These are phyloP conservation scores for Pantelozetes paolii DNA, from an alignment of 2,888 invertebrate genomes.

Conservation along the genomic window DNA sequence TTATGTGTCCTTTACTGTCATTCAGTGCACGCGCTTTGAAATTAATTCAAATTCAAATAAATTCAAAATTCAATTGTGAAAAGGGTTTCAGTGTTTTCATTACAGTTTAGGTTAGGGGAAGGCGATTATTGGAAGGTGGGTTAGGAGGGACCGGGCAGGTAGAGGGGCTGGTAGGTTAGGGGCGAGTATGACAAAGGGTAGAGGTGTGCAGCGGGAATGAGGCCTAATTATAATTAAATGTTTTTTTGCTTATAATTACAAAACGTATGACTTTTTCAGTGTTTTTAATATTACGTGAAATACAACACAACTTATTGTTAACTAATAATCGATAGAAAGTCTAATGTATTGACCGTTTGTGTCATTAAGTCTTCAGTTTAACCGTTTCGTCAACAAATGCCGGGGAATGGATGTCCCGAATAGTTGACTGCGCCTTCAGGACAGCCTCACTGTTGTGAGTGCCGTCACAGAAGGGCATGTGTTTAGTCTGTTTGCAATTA, in stretches of 20 bases:
- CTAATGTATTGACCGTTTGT: neutral
- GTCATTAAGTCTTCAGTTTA: slow-evolving; percentile 10
- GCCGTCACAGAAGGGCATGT: slow-evolving; percentile 95
- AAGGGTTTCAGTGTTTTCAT: too few relatives aligned
- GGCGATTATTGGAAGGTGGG: too few relatives aligned
- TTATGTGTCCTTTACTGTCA: too few relatives aligned
- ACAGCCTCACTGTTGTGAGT: slow-evolving; percentile 61
- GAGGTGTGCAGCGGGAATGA: too few relatives aligned
- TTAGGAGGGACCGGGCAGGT: too few relatives aligned
- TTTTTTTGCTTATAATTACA: neutral
- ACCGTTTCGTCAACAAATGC: slow-evolving; percentile 25
- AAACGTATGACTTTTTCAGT: neutral
- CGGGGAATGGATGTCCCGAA: slow-evolving; percentile 40
- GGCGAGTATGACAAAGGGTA: too few relatives aligned
- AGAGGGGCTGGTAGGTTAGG: too few relatives aligned
- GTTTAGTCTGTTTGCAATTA: slow-evolving; percentile 90
- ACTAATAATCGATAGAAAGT: neutral
- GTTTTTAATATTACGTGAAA: neutral
- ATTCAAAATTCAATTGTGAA: too few relatives aligned
- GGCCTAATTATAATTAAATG: slow-evolving; percentile 8
- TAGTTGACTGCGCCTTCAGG: slow-evolving; percentile 34
- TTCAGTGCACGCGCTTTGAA: too few relatives aligned
- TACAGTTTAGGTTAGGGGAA: too few relatives aligned
- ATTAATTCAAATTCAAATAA: too few relatives aligned
- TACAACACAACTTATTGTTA: neutral